Evolutionary conservation across 1,140 invertebrate genomes (phyloP), one percentile per base, ranked within the genome.

Genomic region (Nephila pilipes): DNA sequence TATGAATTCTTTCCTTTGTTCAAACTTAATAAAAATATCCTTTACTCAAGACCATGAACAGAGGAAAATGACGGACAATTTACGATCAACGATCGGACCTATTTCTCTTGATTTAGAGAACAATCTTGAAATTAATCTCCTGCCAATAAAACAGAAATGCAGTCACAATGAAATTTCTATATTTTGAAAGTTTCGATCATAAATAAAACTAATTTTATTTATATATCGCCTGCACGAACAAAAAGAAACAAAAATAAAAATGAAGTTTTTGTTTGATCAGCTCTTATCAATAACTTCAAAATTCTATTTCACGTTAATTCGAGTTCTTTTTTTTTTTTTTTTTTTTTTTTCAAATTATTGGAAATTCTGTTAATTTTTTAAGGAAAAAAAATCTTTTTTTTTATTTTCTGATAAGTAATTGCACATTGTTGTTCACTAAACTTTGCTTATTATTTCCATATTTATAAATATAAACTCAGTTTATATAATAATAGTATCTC

Each of bases 41-140:
- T 25, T n/a, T 22, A 65, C 22, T 63, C n/a, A 63, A 4, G 60
- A 5, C 1, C 3, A n/a, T n/a, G n/a, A n/a, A n/a, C n/a, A n/a
- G n/a, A n/a, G 3, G 25, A 65, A 65, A 25, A 65, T 25, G 4
- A 65, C 4, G 5, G 0, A 22, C 22, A 65, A 12, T 65, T 65
- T 65, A 65, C 63, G 63, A 65, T 22, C 63, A 29, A n/a, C n/a
- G n/a, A 29, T 25, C 22, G n/a, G 63, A 25, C 22, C 22, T 65
- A n/a, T 65, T 65, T 1, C 22, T n/a, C 63, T 65, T 65, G 63
- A 65, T 65, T 65, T 65, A 65, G 63, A 65, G 25, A 10, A 65
- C 63, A 65, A 65, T 65, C 63, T 65, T n/a, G 63, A 65, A 65
- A 65, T 65, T 65, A 29, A 65, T 65, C 63, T 22, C n/a, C 2